Base-by-base conservation (phyloP, 1,140 invertebrate genomes). In the Zaprionus davidi region DNA sequence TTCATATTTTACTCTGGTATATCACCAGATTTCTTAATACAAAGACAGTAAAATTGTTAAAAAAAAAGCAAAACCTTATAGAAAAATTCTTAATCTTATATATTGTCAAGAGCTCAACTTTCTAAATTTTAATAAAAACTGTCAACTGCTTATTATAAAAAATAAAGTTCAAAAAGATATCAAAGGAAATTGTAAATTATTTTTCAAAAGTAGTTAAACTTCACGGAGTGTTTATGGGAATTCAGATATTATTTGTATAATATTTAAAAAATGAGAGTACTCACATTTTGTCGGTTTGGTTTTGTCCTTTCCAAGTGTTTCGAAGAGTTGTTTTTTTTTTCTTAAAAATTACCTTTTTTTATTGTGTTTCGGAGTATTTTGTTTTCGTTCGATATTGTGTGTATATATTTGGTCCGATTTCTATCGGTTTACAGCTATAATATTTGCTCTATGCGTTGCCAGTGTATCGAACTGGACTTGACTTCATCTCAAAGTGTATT, bases 261-360 rank as follows among this genome's bases (percentile, higher is more conserved):
- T 24, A 24, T 24, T 11, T 34, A 34, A 13, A 24, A 13, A 24
- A 5, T 5, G 0, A 17, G 20, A 11, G 7, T 58, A 58, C 64
- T 66, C 64, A 66, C 64, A 66, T 68, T 58, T 57, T 68, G 53
- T 58, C 53, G 26, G n/a, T 57, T 68, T 58, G 3, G 15, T 11
- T 31, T 34, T 46, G 65, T 46, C 11, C 26, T 57, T 68, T 68
- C 51, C 24, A 13, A 24, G n/a, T 34, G 22, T 2, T 24, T 36
- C n/a, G 41, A 17, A 46, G n/a, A 17, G 31, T 34, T 58, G 13
- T 56, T 31, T 24, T 7, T 13, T 13, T 7, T n/a, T 7, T 5
- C 15, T 26, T 38, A 3, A 6, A 13, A 15, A 26, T 56, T 56
- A 56, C 22, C 22, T 56, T 26, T 56, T 13, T 15, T 5, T 56